Percentiles rank a stretch among this genome's conserved stretches.
phyloP scores from a whole-genome alignment of 1,140 invertebrate genomes.

The Hylyphantes graminicola region DNA sequence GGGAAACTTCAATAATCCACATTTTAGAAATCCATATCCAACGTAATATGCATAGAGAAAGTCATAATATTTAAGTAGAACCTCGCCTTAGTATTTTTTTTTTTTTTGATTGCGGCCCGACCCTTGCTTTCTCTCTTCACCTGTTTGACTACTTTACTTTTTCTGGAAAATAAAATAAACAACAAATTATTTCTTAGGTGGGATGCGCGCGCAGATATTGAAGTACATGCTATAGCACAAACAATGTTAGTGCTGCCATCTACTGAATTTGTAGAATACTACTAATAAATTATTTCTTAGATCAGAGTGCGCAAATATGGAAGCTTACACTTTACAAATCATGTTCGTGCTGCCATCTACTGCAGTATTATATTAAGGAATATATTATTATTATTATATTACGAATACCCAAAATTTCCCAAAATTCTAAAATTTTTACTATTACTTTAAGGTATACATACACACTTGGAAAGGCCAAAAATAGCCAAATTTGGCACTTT shows the following conservation, averaged over 20 bases:
- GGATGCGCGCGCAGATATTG: slow-evolving; percentile 12
- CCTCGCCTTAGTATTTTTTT: slow-evolving; percentile 14
- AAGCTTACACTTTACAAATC: not conserved
- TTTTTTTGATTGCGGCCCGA: slow-evolving; percentile 9
- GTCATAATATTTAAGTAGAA: slow-evolving; percentile 13
- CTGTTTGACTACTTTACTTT: slow-evolving; percentile 54
- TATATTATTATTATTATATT: no score
- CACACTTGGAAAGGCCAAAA: no score
- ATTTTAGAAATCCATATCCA: slow-evolving; percentile 33
- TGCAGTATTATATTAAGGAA: not conserved
- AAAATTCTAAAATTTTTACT: no score
- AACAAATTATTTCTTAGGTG: slow-evolving; percentile 7
- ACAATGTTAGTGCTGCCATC: slow-evolving; percentile 21
- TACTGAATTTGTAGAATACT: not conserved
- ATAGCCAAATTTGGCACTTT: no score
- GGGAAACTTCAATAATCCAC: slow-evolving; percentile 13
- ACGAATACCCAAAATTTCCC: no score
- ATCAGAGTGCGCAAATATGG: not conserved
- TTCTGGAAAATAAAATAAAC: slow-evolving; percentile 14
- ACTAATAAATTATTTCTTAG: not conserved
- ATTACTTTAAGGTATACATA: no score
- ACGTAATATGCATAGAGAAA: slow-evolving; percentile 10
- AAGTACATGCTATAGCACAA: not conserved
- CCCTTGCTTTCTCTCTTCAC: slow-evolving; percentile 41
- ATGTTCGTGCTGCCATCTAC: not conserved